Percentiles rank a stretch among this genome's conserved stretches.
These are phyloP conservation scores for Hypolimnas misippus DNA, from an alignment of 2,888 invertebrate genomes.

Conservation along the genomic window DNA sequence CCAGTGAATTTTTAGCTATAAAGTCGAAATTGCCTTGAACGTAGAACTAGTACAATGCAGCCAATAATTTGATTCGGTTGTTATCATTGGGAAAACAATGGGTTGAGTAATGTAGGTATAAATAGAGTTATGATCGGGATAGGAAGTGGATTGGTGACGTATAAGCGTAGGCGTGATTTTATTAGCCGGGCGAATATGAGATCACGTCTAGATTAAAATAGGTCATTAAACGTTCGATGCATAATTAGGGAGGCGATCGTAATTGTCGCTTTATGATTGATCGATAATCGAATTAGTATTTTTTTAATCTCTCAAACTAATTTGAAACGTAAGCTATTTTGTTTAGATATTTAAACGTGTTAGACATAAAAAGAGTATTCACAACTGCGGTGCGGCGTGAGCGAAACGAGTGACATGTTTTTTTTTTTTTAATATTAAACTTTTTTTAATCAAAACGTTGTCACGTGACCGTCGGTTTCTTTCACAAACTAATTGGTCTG, in stretches of 20 bases:
- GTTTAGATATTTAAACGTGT: background rate
- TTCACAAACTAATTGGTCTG: constrained; percentile 81
- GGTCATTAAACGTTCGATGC: constrained; percentile 20
- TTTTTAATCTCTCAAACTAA: constrained; percentile 5
- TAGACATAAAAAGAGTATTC: constrained; percentile 29
- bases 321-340: background rate
- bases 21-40: constrained; percentile 50
- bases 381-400: constrained; percentile 19
- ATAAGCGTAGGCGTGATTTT: constrained; percentile 52
- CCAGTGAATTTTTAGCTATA: constrained; percentile 42
- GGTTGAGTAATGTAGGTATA: constrained; percentile 59
- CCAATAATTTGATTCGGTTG: constrained; percentile 80
- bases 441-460: constrained; percentile 52
- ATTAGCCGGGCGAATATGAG: constrained; percentile 22
- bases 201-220: constrained; percentile 32
- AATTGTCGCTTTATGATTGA: constrained; percentile 18
- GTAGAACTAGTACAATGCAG: constrained; percentile 48
- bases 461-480: constrained; percentile 74
- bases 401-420: constrained; percentile 38
- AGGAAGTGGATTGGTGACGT: constrained; percentile 58
- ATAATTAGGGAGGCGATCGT: constrained; percentile 16
- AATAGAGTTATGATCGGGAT: constrained; percentile 53
- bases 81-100: constrained; percentile 80
- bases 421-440: constrained; percentile 48
- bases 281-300: background rate